These are phyloP conservation scores for Sebastes minor DNA, from an alignment of 2,797 vertebrate genomes.

Conservation along the genomic window DNA sequence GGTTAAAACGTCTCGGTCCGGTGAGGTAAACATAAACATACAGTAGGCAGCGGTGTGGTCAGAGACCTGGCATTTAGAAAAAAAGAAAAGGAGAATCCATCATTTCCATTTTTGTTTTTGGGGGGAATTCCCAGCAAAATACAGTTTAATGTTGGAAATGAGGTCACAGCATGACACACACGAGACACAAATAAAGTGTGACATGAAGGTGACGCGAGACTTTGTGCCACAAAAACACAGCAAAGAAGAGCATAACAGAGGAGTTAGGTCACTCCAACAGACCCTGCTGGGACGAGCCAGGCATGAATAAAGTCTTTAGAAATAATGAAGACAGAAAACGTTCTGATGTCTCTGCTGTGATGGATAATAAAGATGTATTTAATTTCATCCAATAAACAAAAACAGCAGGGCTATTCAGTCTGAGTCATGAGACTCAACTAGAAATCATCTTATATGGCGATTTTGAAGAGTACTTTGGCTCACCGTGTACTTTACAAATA, in stretches of 20 bases:
- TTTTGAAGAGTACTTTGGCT: conserved; percentile 18
- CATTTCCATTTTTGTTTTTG: conserved; percentile 21
- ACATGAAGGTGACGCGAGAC: conserved; percentile 27
- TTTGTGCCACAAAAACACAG: conserved; percentile 13
- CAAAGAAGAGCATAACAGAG: neutral
- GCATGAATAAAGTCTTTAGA: neutral
- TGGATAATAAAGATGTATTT: neutral
- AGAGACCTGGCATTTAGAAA: conserved; percentile 10
- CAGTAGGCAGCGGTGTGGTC: conserved; percentile 32
- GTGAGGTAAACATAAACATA: conserved; percentile 46
- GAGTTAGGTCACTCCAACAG: neutral
- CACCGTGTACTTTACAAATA: conserved; percentile 18
- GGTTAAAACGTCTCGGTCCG: conserved; percentile 19
- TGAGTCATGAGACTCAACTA: conserved; percentile 31
- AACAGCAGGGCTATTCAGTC: neutral
- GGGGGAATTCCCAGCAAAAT: conserved; percentile 28
- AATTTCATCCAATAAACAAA: conserved; percentile 7
- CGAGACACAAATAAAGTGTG: conserved; percentile 29
- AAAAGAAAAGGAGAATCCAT: conserved; percentile 24
- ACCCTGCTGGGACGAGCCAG: neutral
- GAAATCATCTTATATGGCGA: conserved; percentile 46
- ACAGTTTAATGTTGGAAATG: conserved; percentile 7
- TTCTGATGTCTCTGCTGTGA: neutral
- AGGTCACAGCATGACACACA: conserved; percentile 9
- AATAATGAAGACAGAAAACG: neutral